Base-by-base conservation (phyloP, 2,797 vertebrate species). In the Kryptopterus vitreolus region DNA sequence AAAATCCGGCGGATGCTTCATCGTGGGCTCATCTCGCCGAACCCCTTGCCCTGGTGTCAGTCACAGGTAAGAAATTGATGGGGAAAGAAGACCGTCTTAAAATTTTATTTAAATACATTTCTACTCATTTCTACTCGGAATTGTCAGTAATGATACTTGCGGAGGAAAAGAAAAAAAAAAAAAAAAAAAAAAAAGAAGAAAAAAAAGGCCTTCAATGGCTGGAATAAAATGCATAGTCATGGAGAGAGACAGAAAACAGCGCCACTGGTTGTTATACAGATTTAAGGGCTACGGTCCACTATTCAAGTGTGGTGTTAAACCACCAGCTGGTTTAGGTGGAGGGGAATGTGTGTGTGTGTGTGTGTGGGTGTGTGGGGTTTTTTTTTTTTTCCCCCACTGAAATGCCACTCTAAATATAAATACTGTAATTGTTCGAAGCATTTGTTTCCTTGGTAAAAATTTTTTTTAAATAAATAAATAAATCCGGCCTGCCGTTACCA, bases 1-100 rank as follows among this genome's bases (percentile, higher is more conserved):
- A 92, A 89, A n/a, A 92, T 90, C 93, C 92, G 90, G 88, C 87
- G 89, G 90, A 91, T 85, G 85, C 87, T 94, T 92, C 90, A 91
- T 93, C 88, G 86, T 77, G 80, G 89, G 91, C 90, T 89, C 90
- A 90, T 91, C 88, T 88, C 91, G 87, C 83, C 91, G 93, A 89
- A n/a, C n/a, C 88, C 89, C 89, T 87, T 86, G 89, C 80, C 87
- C 83, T 10, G 15, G 86, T 88, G 90, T 87, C 91, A 89, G 77
- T 91, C 89, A 88, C 83, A 81, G 78, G 86, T 87, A 86, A 91
- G 87, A 85, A 86, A 62, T 62, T 76, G 11, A 57, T 12, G 50
- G 59, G 35, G 29, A 7, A 20, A 69, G 35, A 69, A 70, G 15
- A 1, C 63, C 24, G 11, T 7, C 16, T 16, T 48, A 43, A 74